Conservation (phyloP, 2,888 invertebrate genomes). For the Philereme vetulata region DNA sequence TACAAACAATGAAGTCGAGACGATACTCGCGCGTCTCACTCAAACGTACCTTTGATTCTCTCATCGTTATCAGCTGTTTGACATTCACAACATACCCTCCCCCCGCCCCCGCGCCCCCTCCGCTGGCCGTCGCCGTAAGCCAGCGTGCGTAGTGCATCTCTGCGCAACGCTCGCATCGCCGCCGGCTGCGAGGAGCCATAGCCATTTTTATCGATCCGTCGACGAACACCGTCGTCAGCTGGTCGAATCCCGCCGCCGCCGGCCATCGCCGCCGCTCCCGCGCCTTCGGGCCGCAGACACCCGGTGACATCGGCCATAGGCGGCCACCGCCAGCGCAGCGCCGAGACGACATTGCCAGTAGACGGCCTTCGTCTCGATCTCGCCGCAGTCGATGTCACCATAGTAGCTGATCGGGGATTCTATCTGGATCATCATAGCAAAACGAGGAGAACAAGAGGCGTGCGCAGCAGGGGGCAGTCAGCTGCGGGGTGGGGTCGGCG, state of each 20-base stretch:
- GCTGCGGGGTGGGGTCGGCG: constrained; percentile 46
- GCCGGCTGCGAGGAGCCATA: constrained; percentile 42
- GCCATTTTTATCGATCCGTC: constrained; percentile 66
- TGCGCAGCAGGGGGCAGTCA: constrained; percentile 43
- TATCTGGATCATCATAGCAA: constrained; percentile 17
- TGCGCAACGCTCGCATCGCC: constrained; percentile 55
- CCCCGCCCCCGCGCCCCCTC: constrained; percentile 7
- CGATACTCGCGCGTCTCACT: constrained; percentile 26
- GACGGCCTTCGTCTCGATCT: constrained; percentile 1
- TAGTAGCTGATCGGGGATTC: constrained; percentile 1
- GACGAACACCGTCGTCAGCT: constrained; percentile 43
- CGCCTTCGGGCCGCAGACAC: constrained; percentile 18
- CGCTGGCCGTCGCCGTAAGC: constrained; percentile 25
- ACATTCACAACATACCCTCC: constrained; percentile 53
- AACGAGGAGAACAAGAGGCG: constrained; percentile 33
- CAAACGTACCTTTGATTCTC: constrained; percentile 37
- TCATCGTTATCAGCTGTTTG: constrained; percentile 76
- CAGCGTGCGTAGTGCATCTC: constrained; percentile 58
- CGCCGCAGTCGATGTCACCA: constrained; percentile 17
- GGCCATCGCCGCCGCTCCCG: constrained; percentile 34
- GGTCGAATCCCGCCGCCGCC: constrained; percentile 32
- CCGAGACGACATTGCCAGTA: constrained; percentile 6
- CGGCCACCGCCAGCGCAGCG: constrained; percentile 32
- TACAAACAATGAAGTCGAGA: background rate
- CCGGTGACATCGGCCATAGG: constrained; percentile 10